phyloP scores from a whole-genome alignment of 2,113 vertebrate species.

The Phaethon lepturus region DNA sequence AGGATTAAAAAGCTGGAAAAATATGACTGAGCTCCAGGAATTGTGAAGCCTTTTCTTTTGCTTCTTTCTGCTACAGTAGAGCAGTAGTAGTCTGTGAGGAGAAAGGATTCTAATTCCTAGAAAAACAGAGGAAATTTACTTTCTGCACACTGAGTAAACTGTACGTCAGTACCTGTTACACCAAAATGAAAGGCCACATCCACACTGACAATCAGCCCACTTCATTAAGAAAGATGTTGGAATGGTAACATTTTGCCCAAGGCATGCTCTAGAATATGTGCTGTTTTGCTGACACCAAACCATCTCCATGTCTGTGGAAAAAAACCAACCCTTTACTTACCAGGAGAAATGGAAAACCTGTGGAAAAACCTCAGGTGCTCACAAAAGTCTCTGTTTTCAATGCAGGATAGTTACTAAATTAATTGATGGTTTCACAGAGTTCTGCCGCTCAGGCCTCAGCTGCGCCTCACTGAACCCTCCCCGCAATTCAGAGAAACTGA shows the following conservation, averaged over 20 bases:
- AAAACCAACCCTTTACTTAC: not conserved
- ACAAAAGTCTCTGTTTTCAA: not conserved
- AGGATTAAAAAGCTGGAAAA: not conserved
- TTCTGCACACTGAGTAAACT: not conserved
- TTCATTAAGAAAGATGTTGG: not conserved
- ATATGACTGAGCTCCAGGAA: not conserved
- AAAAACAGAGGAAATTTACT: not conserved
- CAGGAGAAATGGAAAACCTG: not conserved
- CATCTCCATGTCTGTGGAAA: not conserved
- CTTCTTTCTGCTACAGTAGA: not conserved
- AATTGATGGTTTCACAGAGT: rapidly evolving
- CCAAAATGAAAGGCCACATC: not conserved
- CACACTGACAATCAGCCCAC: not conserved
- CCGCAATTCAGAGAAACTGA: not conserved
- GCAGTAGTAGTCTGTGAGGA: not conserved
- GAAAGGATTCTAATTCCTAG: not conserved
- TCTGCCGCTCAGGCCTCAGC: not conserved
- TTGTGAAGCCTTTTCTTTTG: not conserved
- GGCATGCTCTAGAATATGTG: not conserved
- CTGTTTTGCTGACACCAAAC: not conserved
- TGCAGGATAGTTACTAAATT: not conserved
- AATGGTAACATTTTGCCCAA: not conserved
- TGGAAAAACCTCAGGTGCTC: not conserved
- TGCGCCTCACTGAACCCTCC: rapidly evolving
- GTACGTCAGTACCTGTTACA: not conserved